These are phyloP conservation scores for Scomberomorus guttatus DNA, from an alignment of 2,797 vertebrate species.

Conservation along the genomic window DNA sequence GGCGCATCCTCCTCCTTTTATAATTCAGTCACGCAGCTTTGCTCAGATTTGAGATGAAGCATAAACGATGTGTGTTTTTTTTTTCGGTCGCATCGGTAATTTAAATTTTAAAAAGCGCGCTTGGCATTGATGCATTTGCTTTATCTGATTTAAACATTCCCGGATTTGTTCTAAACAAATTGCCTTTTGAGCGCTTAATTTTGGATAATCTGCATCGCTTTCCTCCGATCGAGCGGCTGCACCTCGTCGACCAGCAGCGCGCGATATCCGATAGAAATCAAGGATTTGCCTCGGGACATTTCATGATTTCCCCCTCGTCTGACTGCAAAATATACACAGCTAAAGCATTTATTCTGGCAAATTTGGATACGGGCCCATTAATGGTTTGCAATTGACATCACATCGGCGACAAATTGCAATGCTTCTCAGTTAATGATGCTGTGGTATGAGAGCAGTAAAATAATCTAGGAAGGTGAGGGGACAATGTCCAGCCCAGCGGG, in stretches of 20 bases:
- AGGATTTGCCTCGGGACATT: conserved; percentile 18
- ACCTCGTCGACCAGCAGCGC: conserved; percentile 20
- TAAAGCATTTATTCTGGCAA: neutral
- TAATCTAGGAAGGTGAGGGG: conserved; percentile 59
- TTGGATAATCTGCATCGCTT: conserved; percentile 42
- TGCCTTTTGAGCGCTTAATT: conserved; percentile 19
- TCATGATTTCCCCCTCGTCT: neutral
- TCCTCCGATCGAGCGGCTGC: conserved; percentile 43
- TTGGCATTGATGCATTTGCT: neutral
- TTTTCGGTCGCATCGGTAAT: conserved; percentile 2
- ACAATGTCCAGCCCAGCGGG: conserved; percentile 60
- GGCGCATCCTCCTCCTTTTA: conserved; percentile 65
- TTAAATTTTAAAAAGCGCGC: neutral
- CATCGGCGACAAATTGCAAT: conserved; percentile 25
- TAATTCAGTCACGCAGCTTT: conserved; percentile 76
- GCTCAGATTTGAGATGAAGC: conserved; percentile 69
- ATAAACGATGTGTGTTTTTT: conserved; percentile 20
- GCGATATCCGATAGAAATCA: conserved; percentile 21
- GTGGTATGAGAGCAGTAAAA: conserved; percentile 37
- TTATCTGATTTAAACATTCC: conserved; percentile 6
- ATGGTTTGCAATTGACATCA: conserved; percentile 24
- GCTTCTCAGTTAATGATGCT: conserved; percentile 45
- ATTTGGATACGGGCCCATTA: neutral
- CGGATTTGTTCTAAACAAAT: neutral
- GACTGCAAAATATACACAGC: conserved; percentile 2